Evolutionary conservation across 2,888 invertebrate genomes (phyloP).

Genomic region (Hypena proboscidalis): DNA sequence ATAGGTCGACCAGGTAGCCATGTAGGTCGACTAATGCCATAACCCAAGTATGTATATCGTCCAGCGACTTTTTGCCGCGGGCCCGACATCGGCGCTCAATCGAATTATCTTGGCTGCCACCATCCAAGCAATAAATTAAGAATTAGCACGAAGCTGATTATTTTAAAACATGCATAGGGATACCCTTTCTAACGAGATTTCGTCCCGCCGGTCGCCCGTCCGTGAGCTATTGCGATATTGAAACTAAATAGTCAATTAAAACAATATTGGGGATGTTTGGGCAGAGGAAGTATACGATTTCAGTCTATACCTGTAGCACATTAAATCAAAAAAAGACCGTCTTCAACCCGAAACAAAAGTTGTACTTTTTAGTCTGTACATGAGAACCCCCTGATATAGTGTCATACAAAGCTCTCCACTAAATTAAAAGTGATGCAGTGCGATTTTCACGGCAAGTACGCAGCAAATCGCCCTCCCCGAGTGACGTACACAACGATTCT

Average conservation of each 20-base stretch:
- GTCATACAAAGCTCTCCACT: too few relatives aligned
- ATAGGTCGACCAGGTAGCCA: too few relatives aligned
- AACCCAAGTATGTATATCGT: slow-evolving; percentile 51
- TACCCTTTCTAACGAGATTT: slow-evolving; percentile 79
- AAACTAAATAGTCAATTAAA: slow-evolving; percentile 33
- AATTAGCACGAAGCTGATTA: slow-evolving; percentile 81
- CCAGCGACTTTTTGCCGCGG: slow-evolving; percentile 67
- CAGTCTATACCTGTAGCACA: too few relatives aligned
- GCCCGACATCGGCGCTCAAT: slow-evolving; percentile 65
- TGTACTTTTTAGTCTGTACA: too few relatives aligned
- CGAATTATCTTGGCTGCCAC: slow-evolving; percentile 71
- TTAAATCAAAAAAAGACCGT: too few relatives aligned
- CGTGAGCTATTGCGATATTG: slow-evolving; percentile 29
- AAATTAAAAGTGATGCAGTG: too few relatives aligned
- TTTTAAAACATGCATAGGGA: slow-evolving; percentile 82
- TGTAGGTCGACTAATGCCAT: slow-evolving; percentile 26
- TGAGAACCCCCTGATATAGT: too few relatives aligned
- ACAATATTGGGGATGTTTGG: slow-evolving; percentile 1
- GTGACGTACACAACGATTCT: too few relatives aligned
- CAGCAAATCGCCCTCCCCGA: too few relatives aligned
- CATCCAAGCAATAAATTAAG: slow-evolving; percentile 83
- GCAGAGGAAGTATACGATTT: too few relatives aligned
- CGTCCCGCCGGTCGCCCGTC: slow-evolving; percentile 37
- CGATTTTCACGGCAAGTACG: too few relatives aligned
- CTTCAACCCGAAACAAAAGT: too few relatives aligned